A percentile compares a stretch with the other conserved stretches of the same genome.
phyloP scores from a whole-genome alignment of 1,140 invertebrate species.

The Periplaneta americana region DNA sequence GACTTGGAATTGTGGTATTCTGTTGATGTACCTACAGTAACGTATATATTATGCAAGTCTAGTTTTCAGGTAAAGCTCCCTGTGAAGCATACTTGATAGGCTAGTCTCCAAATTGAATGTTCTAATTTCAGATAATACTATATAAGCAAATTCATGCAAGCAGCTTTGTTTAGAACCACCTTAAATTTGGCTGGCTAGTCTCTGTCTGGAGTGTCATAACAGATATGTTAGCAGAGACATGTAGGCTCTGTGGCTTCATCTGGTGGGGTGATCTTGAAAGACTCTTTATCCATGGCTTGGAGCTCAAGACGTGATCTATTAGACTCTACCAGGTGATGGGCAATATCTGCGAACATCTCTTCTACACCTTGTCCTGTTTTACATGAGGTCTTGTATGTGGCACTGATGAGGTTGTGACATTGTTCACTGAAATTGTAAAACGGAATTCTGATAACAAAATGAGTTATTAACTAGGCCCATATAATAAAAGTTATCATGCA shows the following conservation, averaged over 20 bases:
- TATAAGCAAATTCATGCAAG: too few species aligned
- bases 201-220: not conserved
- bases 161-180: too few species aligned
- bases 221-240: constrained; percentile 51
- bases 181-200: not conserved
- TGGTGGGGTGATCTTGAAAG: constrained; percentile 67
- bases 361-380: constrained; percentile 81
- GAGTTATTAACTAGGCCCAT: too few species aligned
- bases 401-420: constrained; percentile 84
- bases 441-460: too few species aligned
- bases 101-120: too few species aligned
- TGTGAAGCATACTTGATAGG: too few species aligned
- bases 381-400: constrained; percentile 86
- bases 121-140: too few species aligned
- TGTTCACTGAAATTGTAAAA: constrained; percentile 63
- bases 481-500: too few species aligned
- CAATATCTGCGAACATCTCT: constrained; percentile 88
- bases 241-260: constrained; percentile 51
- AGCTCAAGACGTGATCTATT: constrained; percentile 76
- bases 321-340: constrained; percentile 65
- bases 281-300: constrained; percentile 69
- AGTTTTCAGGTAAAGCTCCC: too few species aligned
- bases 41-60: too few species aligned
- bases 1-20: too few species aligned
- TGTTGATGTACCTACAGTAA: too few species aligned